Evolutionary conservation across 2,888 invertebrate species (phyloP).

Genomic region (Eupithecia inturbata): DNA sequence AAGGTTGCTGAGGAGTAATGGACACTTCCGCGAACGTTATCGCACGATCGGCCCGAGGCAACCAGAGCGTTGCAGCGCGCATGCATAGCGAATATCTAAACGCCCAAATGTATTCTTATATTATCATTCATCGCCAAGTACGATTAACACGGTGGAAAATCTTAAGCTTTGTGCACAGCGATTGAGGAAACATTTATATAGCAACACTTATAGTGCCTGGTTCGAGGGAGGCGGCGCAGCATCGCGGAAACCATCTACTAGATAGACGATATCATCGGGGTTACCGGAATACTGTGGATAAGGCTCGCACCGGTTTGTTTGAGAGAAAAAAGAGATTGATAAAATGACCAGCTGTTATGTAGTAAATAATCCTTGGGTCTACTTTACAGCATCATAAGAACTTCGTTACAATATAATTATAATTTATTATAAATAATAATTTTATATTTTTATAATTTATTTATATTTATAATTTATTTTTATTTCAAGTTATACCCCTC

Average conservation of each 20-base stretch:
- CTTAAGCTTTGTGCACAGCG: not conserved
- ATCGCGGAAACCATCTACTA: not conserved
- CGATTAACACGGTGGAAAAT: slow-evolving; percentile 5
- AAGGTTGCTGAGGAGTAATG: slow-evolving; percentile 46
- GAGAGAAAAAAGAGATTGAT: slow-evolving; percentile 2
- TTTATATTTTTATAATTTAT: no score
- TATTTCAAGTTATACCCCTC: not conserved
- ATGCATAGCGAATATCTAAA: slow-evolving; percentile 50
- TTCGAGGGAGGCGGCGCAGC: not conserved
- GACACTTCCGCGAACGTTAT: slow-evolving; percentile 57
- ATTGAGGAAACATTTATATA: not conserved
- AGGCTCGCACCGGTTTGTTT: not conserved
- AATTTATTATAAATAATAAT: no score
- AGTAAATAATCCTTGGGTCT: not conserved
- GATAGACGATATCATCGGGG: not conserved
- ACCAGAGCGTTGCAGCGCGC: slow-evolving; percentile 59
- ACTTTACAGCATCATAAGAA: not conserved
- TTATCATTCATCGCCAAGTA: slow-evolving; percentile 7
- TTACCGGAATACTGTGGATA: not conserved
- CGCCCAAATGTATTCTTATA: slow-evolving; percentile 20
- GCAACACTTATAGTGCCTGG: not conserved
- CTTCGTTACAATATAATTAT: no score
- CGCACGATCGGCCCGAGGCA: slow-evolving; percentile 56
- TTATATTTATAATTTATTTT: no score
- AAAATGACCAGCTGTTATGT: not conserved